These are phyloP conservation scores for Petrocephalus zakoni DNA, from an alignment of 2,113 vertebrate genomes.

Conservation along the genomic window DNA sequence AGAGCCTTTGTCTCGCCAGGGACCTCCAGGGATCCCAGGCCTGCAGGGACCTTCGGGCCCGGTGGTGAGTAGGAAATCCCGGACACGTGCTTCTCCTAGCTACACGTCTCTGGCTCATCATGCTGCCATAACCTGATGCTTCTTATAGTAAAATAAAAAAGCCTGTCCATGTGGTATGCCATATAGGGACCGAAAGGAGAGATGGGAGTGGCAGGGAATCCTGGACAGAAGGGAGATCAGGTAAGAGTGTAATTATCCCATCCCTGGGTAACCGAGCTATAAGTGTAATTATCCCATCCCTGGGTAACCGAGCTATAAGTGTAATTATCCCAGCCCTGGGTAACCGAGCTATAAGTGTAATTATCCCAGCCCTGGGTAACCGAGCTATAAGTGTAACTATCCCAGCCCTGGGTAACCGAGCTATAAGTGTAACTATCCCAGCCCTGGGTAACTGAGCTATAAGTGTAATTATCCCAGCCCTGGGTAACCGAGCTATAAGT, in stretches of 20 bases:
- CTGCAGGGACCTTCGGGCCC: constrained; percentile 72
- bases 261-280: not conserved
- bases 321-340: not conserved
- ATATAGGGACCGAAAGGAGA: constrained; percentile 85
- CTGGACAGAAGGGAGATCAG: constrained; percentile 81
- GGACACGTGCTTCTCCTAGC: not conserved
- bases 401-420: not conserved
- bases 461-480: too few relatives aligned
- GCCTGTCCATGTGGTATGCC: not conserved
- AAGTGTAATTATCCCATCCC: not conserved
- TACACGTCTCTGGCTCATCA: not conserved
- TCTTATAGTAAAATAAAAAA: not conserved
- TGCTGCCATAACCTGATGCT: not conserved
- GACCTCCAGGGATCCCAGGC: constrained; percentile 75
- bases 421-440: not conserved
- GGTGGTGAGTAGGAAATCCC: constrained; percentile 60
- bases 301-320: not conserved
- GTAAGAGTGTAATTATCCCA: constrained; percentile 46
- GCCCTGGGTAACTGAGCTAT: not conserved
- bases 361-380: not conserved
- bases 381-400: not conserved
- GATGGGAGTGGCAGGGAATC: constrained; percentile 62
- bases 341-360: not conserved
- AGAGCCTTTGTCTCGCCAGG: constrained; percentile 54
- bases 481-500: too few relatives aligned